Percentiles rank a stretch among this genome's conserved stretches.
Conservation (phyloP, 2,797 vertebrate species). For the Pterois miles region DNA sequence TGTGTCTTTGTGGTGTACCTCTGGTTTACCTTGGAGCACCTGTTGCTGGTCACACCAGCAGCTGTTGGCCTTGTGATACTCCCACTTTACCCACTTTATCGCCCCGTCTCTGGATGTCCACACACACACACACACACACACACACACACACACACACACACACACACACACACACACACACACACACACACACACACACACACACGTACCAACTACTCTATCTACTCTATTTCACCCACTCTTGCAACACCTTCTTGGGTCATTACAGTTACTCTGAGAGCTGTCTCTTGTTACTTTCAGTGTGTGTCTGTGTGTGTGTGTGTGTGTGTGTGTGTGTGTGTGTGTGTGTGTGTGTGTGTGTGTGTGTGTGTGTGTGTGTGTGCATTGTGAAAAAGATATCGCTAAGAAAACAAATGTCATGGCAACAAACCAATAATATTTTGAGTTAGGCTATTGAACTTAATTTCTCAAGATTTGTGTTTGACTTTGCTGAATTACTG, state of each 20-base stretch:
- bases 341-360: not conserved
- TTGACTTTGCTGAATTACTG: not conserved
- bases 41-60: constrained; percentile 67
- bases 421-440: not conserved
- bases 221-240: constrained; percentile 23
- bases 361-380: not conserved
- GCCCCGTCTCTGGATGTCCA: not conserved
- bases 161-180: constrained; percentile 3
- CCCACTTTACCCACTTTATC: constrained; percentile 31
- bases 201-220: too few species aligned
- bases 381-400: not conserved
- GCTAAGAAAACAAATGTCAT: not conserved
- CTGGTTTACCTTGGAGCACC: constrained; percentile 64
- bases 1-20: constrained; percentile 15
- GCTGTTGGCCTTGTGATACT: constrained; percentile 69
- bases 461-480: not conserved
- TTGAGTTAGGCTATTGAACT: not conserved
- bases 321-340: not conserved
- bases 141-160: not conserved
- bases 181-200: constrained; percentile 2
- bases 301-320: not conserved
- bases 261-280: not conserved
- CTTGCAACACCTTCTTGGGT: constrained; percentile 14
- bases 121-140: not conserved
- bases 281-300: not conserved